Percentiles rank a stretch among this genome's conserved stretches.
These are phyloP conservation scores for Nasonia oneida DNA, from an alignment of 2,888 invertebrate genomes.

Conservation along the genomic window DNA sequence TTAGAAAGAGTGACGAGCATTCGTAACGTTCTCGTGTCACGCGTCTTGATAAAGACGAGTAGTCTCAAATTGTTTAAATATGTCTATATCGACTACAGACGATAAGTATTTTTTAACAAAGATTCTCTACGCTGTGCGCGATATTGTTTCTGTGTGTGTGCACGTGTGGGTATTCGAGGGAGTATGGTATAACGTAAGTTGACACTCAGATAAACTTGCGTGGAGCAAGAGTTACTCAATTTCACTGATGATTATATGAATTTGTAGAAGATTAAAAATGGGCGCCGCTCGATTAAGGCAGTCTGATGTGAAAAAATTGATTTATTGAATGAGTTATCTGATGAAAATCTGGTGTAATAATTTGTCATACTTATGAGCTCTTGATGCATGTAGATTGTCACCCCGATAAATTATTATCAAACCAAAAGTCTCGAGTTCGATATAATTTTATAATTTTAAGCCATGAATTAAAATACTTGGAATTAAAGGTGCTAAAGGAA, in stretches of 20 bases:
- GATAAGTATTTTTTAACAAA: slow-evolving; percentile 16
- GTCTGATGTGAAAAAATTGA: too few species aligned
- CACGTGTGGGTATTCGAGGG: not conserved
- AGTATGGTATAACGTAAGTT: not conserved
- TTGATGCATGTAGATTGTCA: too few species aligned
- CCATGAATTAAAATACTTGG: too few species aligned
- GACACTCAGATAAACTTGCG: not conserved
- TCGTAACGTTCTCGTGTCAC: not conserved
- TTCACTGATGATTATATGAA: not conserved
- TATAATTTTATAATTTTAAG: too few species aligned
- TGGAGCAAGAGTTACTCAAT: slow-evolving; percentile 15
- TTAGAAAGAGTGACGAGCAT: slow-evolving; percentile 6
- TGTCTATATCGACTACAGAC: not conserved
- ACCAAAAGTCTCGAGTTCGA: too few species aligned
- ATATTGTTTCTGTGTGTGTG: too few species aligned
- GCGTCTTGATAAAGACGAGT: not conserved
- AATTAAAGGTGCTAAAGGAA: too few species aligned
- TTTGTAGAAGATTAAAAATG: not conserved
- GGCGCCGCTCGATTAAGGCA: not conserved
- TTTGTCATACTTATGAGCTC: too few species aligned
- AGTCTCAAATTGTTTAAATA: slow-evolving; percentile 15
- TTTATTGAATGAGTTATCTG: too few species aligned
- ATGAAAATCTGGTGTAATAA: too few species aligned
- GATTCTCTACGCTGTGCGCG: too few species aligned
- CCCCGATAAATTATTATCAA: too few species aligned